A percentile compares a stretch with the other conserved stretches of the same genome.
These are phyloP conservation scores for Drosophila funebris DNA, from an alignment of 1,140 invertebrate genomes.

Conservation along the genomic window DNA sequence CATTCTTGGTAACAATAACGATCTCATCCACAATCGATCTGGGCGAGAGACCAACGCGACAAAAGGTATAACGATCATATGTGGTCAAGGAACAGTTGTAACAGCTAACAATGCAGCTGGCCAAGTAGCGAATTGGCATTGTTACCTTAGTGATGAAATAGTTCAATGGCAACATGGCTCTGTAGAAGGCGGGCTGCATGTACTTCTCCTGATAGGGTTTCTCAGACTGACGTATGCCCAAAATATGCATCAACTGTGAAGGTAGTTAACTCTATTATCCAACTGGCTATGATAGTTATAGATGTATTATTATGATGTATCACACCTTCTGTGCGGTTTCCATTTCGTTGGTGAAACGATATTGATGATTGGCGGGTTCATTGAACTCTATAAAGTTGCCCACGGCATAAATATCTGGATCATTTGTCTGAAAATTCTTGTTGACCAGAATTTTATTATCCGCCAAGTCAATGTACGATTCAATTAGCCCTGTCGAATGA, in stretches of 20 bases:
- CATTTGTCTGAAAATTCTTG: constrained; percentile 56
- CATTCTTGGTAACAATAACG: constrained; percentile 58
- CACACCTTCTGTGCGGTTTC: constrained; percentile 60
- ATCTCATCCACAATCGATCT: constrained; percentile 68
- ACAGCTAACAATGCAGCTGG: constrained; percentile 6
- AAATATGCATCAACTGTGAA: constrained; percentile 49
- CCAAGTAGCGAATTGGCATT: constrained; percentile 59
- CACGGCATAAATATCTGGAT: constrained; percentile 63
- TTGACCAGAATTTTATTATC: constrained; percentile 41
- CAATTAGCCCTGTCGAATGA: constrained; percentile 16
- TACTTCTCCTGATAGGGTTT: constrained; percentile 44
- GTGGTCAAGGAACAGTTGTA: constrained; percentile 32
- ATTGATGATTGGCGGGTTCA: constrained; percentile 48
- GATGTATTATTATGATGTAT: neutral
- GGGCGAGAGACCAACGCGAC: constrained; percentile 46
- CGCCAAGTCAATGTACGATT: constrained; percentile 5
- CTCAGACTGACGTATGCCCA: neutral
- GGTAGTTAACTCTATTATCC: neutral
- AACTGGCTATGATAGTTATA: too few relatives aligned
- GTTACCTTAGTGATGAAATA: constrained; percentile 64
- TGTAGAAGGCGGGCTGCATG: constrained; percentile 42
- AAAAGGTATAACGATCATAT: constrained; percentile 59
- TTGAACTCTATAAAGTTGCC: constrained; percentile 46
- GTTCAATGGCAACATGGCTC: constrained; percentile 50
- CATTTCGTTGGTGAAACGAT: constrained; percentile 29